Percentiles rank a stretch among this genome's conserved stretches.
Conservation (phyloP, 2,113 vertebrate species). For the cattle (Bos taurus) region DNA sequence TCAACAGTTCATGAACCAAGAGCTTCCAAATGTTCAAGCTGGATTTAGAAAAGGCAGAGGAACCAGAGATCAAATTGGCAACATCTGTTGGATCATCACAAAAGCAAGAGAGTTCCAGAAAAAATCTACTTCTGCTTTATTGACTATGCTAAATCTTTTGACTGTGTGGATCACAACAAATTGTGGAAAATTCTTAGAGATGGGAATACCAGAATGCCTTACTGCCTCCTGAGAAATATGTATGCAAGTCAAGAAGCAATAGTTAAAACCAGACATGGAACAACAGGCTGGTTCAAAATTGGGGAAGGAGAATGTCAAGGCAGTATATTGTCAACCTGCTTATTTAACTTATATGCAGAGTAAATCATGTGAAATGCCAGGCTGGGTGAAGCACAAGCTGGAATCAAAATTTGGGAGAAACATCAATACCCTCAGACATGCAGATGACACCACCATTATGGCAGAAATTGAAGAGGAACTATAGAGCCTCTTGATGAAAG, state of each 20-base stretch:
- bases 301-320: background rate
- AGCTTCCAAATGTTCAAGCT: background rate
- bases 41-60: background rate
- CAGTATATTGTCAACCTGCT: background rate
- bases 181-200: background rate
- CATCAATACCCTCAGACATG: background rate
- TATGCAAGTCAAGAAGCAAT: background rate
- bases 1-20: background rate
- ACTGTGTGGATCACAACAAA: background rate
- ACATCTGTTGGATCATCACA: background rate
- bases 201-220: background rate
- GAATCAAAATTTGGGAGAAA: background rate
- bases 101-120: background rate
- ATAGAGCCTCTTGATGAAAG: background rate
- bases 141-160: background rate
- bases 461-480: background rate
- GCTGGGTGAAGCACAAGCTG: background rate
- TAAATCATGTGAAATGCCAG: background rate
- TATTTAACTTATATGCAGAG: background rate
- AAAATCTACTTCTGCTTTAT: background rate
- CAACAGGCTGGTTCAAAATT: accelerated
- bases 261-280: background rate
- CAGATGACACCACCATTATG: background rate
- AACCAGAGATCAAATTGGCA: background rate
- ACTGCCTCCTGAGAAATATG: background rate